Conservation (phyloP, 2,113 vertebrate species). For the Accipiter cooperii region DNA sequence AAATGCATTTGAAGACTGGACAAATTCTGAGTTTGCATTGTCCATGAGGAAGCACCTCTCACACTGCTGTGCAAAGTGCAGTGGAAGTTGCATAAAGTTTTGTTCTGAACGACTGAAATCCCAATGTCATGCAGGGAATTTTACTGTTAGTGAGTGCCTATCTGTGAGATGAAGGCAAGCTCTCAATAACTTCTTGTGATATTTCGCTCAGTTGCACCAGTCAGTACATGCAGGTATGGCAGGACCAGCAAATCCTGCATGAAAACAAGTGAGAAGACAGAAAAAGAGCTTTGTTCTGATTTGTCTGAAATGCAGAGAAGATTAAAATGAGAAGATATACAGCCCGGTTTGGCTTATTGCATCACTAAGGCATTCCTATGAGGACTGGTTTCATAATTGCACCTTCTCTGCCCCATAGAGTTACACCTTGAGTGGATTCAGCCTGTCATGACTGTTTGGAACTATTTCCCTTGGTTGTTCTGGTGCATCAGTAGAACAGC, state of each 20-base stretch:
- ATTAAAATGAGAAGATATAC: not conserved
- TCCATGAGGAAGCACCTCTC: not conserved
- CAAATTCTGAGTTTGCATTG: not conserved
- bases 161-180: constrained; percentile 27
- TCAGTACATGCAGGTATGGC: constrained; percentile 36
- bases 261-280: constrained; percentile 41
- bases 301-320: constrained; percentile 26
- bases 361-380: not conserved
- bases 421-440: not conserved
- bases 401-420: not conserved
- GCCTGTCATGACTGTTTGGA: not conserved
- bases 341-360: not conserved
- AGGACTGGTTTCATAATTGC: not conserved
- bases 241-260: not conserved
- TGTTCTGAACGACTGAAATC: constrained; percentile 17
- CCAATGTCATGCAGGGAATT: not conserved
- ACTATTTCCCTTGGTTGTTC: not conserved
- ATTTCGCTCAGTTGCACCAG: constrained; percentile 43
- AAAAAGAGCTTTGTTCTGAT: constrained; percentile 45
- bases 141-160: constrained; percentile 16
- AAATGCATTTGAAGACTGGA: not conserved
- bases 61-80: not conserved
- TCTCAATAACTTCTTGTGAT: constrained; percentile 28
- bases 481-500: not conserved
- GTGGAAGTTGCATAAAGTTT: not conserved